phyloP scores from a whole-genome alignment of 2,888 invertebrate species.

The Papilio demoleus region DNA sequence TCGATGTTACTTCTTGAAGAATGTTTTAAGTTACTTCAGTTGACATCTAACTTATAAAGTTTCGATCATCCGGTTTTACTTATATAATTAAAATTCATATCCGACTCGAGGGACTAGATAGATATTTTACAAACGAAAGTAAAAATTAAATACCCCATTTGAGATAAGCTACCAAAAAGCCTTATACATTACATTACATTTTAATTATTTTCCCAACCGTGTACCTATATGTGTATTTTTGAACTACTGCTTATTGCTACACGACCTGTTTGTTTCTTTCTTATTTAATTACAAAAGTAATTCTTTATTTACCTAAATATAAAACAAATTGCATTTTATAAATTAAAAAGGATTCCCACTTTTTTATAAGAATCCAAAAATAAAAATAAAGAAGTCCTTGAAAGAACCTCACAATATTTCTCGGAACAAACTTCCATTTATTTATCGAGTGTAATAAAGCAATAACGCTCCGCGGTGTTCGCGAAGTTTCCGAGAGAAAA shows the following conservation, averaged over 20 bases:
- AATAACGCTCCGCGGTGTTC: constrained; percentile 28
- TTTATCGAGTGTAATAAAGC: constrained; percentile 40
- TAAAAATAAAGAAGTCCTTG: constrained; percentile 20
- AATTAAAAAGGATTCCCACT: no score
- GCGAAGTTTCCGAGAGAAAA: constrained; percentile 25
- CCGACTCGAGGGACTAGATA: neutral
- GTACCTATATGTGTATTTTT: no score
- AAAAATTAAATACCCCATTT: neutral
- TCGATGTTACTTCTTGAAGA: neutral
- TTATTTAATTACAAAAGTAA: no score
- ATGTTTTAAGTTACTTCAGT: neutral
- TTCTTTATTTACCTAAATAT: no score
- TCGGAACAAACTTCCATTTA: constrained; percentile 35
- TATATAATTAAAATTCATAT: neutral
- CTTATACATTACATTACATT: neutral
- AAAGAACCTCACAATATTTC: constrained; percentile 26
- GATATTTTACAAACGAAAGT: neutral
- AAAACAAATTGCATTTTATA: no score
- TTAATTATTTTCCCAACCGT: neutral
- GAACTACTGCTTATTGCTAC: no score
- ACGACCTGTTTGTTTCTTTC: no score
- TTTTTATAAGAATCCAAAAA: constrained; percentile 9
- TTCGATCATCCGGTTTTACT: neutral
- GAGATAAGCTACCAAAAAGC: neutral
- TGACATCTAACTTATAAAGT: neutral